Evolutionary conservation across 2,113 vertebrate species (phyloP).

Genomic region (Leptocoma aspasia): DNA sequence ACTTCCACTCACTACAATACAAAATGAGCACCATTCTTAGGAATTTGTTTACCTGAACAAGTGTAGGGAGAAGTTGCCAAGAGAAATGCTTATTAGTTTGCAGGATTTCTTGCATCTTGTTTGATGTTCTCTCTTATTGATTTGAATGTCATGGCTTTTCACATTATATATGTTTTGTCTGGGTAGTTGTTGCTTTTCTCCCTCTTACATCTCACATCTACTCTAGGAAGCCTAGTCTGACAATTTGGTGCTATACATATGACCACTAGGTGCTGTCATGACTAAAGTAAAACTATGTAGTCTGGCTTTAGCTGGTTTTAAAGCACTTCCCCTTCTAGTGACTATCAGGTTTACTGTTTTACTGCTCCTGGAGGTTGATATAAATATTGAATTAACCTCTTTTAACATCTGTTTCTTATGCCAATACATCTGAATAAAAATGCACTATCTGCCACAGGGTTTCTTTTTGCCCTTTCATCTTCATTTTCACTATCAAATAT

Average conservation of each 20-base stretch:
- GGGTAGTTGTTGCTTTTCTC: not conserved
- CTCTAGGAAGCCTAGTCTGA: not conserved
- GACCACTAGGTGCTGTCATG: not conserved
- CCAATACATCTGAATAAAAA: not conserved
- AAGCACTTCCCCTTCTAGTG: not conserved
- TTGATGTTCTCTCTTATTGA: not conserved
- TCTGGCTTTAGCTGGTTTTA: not conserved
- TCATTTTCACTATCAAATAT: not conserved
- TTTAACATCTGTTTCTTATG: not conserved
- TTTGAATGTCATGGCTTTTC: not conserved
- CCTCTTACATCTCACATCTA: not conserved
- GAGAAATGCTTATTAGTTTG: not conserved
- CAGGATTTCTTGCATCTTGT: not conserved
- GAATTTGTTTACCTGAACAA: not conserved
- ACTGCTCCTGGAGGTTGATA: not conserved
- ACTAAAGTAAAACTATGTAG: not conserved
- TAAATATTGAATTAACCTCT: constrained; percentile 10
- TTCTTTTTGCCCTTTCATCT: not conserved
- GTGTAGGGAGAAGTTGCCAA: not conserved
- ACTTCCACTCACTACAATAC: not conserved
- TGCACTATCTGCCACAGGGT: not conserved
- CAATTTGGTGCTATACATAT: not conserved
- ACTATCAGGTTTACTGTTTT: not conserved
- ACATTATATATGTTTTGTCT: not conserved
- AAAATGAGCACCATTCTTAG: not conserved